A percentile compares a stretch with the other conserved stretches of the same genome.
Evolutionary conservation across 1,140 invertebrate genomes (phyloP).

Genomic region (Drosophila obscura): DNA sequence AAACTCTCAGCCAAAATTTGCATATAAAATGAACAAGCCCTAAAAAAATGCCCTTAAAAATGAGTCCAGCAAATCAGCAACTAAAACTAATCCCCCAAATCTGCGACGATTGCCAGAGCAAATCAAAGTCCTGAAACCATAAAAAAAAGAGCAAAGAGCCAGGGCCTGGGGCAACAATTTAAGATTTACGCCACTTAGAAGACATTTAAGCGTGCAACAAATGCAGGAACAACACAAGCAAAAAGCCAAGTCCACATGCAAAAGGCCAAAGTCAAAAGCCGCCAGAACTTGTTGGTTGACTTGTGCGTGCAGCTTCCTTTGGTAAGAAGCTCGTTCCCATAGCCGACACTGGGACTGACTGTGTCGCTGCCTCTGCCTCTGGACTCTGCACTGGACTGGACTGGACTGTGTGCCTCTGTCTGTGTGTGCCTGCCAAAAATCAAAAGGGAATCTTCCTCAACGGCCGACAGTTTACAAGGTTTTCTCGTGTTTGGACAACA

Average conservation of each 20-base stretch:
- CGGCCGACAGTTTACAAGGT: conserved; percentile 61
- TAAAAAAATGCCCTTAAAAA: conserved; percentile 3
- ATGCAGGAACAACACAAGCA: conserved; percentile 43
- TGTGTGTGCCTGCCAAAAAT: conserved; percentile 43
- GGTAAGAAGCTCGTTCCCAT: conserved; percentile 47
- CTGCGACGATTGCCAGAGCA: conserved; percentile 55
- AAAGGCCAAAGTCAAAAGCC: conserved; percentile 52
- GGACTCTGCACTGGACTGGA: background rate
- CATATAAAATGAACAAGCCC: conserved; percentile 36
- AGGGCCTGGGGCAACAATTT: conserved; percentile 66
- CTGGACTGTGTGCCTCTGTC: background rate
- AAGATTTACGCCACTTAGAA: conserved; percentile 76
- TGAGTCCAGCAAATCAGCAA: conserved; percentile 40
- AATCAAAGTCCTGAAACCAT: conserved; percentile 59
- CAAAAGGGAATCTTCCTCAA: conserved; percentile 37
- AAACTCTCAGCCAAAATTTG: conserved; percentile 37
- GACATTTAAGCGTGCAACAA: conserved; percentile 72
- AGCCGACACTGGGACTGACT: conserved; percentile 2
- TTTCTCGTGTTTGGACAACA: conserved; percentile 70
- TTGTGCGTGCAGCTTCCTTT: conserved; percentile 49
- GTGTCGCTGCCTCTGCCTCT: background rate
- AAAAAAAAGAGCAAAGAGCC: conserved; percentile 42
- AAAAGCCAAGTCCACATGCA: conserved; percentile 29
- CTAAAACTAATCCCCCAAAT: conserved; percentile 63
- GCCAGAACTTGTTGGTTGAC: conserved; percentile 29